Base-by-base conservation (phyloP, 2,113 vertebrate genomes). In the Myotis yumanensis region DNA sequence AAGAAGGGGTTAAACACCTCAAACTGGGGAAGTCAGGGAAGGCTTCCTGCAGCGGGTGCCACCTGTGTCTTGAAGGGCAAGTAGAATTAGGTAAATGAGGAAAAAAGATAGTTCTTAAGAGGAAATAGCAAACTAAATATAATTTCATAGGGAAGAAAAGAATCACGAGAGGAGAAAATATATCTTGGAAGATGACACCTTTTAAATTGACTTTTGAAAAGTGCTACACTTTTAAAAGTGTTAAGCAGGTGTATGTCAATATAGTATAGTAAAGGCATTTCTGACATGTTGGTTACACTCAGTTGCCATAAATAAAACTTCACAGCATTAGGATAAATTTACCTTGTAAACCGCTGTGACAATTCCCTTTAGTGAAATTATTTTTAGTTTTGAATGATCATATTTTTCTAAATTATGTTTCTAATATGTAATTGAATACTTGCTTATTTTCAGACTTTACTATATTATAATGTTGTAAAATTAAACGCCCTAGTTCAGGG, bases 191-290 rank as follows among this genome's bases (percentile, higher is more conserved):
- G 71, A 68, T 95, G 40, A 54, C 11, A 54, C 16, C 11, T 91
- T 92, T 84, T 75, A 89, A 75, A 80, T 30, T 96, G 66, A n/a
- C 46, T 93, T 89, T 84, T 40, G 51, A 83, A 71, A 91, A 94
- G 23, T 43, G 17, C 64, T 89, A 75, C 35, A 57, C 5, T n/a
- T n/a, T n/a, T n/a, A n/a, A n/a, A n/a, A n/a, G 7, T 86, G 32
- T 69, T 57, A 68, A 91, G 11, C 48, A 77, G 76, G 1, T 48
- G 0, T 51, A 51, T 71, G 18, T 69, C 43, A 52, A 20, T 73
- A 40, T 22, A 43, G 25, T 79, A 25, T 73, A 48, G n/a, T 73
- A 10, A 96, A 84, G 57, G 8, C 11, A 91, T 51, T 66, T 57
- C 23, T 83, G 68, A 91, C 84, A 79, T 51, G 23, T 69, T 87